These are phyloP conservation scores for Mesocentrotus franciscanus DNA, from an alignment of 53 echinoderm and acorn worm species.

Conservation along the genomic window DNA sequence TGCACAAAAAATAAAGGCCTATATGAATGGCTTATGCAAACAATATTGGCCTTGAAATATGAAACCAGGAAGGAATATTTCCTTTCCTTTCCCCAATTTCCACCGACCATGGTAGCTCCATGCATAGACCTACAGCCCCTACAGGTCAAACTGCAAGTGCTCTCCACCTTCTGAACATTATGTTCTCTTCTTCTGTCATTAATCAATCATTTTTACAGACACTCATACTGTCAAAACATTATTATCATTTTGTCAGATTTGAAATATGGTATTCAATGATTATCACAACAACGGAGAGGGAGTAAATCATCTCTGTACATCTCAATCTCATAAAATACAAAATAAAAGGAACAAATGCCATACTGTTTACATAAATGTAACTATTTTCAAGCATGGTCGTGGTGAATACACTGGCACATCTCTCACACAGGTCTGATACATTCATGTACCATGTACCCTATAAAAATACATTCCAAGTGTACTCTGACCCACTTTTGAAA, in stretches of 20 bases:
- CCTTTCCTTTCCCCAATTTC: background rate
- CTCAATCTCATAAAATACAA: background rate
- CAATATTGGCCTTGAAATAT: background rate
- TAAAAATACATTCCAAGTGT: constrained; percentile 5
- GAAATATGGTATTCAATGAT: background rate
- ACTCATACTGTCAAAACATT: background rate
- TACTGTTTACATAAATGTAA: constrained; percentile 11
- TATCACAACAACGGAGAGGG: background rate
- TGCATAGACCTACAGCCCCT: background rate
- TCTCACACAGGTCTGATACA: background rate
- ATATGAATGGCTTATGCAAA: background rate
- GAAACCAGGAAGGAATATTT: background rate
- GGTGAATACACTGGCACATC: background rate
- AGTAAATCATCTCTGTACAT: background rate
- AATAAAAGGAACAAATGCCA: background rate
- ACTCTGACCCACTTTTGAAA: constrained; percentile 7
- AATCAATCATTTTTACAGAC: background rate
- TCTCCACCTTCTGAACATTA: background rate
- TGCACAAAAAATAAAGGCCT: background rate
- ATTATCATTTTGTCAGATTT: background rate
- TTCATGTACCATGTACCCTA: constrained; percentile 9
- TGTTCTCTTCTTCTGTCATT: background rate
- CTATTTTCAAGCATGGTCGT: background rate
- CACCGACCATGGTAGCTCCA: too few relatives aligned
- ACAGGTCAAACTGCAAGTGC: background rate